These are phyloP conservation scores for Caloenas nicobarica DNA, from an alignment of 2,113 vertebrate genomes.

Conservation along the genomic window DNA sequence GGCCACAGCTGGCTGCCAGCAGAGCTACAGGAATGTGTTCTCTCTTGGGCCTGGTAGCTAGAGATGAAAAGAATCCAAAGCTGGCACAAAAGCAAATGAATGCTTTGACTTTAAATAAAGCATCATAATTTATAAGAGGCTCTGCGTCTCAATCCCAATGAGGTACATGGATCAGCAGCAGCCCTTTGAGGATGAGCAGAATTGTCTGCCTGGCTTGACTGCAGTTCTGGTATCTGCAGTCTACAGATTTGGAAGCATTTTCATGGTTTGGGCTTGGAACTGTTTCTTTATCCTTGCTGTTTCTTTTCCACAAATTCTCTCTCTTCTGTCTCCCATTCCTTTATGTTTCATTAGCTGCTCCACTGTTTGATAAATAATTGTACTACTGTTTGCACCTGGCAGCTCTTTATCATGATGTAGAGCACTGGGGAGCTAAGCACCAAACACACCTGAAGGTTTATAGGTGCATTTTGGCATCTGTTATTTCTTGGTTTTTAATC, in stretches of 20 bases:
- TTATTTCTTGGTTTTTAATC: neutral
- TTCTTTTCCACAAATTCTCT: constrained; percentile 4
- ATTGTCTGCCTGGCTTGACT: constrained; percentile 59
- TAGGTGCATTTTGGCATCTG: constrained; percentile 19
- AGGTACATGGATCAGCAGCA: constrained; percentile 64
- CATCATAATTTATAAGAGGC: constrained; percentile 77
- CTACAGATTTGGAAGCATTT: constrained; percentile 51
- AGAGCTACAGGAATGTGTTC: constrained; percentile 74
- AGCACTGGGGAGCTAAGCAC: neutral
- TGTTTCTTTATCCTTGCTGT: neutral
- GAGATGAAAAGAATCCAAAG: constrained; percentile 81
- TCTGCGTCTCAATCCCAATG: constrained; percentile 57
- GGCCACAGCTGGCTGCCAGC: constrained; percentile 80
- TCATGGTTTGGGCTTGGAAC: constrained; percentile 16
- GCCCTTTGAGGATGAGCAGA: constrained; percentile 68
- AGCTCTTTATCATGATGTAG: constrained; percentile 20
- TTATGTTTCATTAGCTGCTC: constrained; percentile 47
- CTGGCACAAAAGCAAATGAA: constrained; percentile 82
- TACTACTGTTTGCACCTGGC: constrained; percentile 7
- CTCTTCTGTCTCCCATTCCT: neutral
- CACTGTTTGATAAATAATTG: constrained; percentile 25
- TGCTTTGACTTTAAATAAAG: constrained; percentile 80
- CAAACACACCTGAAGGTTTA: constrained; percentile 18
- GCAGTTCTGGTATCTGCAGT: constrained; percentile 54
- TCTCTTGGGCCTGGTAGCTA: constrained; percentile 76